Base-by-base conservation (phyloP, 1,140 invertebrate genomes). In the Orussus abietinus region DNA sequence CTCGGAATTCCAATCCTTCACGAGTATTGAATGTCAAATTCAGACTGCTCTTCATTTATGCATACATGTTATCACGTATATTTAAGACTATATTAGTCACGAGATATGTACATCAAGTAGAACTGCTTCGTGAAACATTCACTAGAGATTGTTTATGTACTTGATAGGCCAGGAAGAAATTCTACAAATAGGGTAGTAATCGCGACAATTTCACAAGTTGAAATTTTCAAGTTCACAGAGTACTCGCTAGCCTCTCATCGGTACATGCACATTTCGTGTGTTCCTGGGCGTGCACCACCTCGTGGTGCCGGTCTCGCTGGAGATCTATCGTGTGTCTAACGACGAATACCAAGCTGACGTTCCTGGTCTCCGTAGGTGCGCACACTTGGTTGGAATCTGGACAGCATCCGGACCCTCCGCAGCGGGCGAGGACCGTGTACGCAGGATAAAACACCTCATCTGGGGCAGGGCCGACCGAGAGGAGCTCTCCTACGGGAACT, bases 371-470 rank as follows among this genome's bases (percentile, higher is more conserved):
- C n/a, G 49, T 33, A 2, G 69, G 65, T 0, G 57, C 57, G 28
- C 70, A 74, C 5, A 64, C 49, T 43, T 69, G 54, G 11, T 48
- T 57, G 4, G 50, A 17, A 15, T 62, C 41, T 15, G 55, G 47
- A 37, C 72, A 74, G 17, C 71, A 69, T 17, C 71, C 72, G 0
- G 71, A 57, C n/a, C 56, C 51, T 4, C 40, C 39, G 35, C 71
- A 74, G 12, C 69, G 59, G 12, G 60, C 47, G 4, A 74, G 49
- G 7, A 75, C 70, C 5, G 70, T 73, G 11, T 63, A 63, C 0
- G 54, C 15, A 0, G 72, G 72, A 51, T 69, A 64, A 43, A 72
- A 70, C 32, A 63, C 47, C 33, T 70, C 69, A 25, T 65, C 68
- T 2, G 57, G 49, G 43, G 51, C 59, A 2, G 64, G 65, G 5